phyloP scores from a whole-genome alignment of 35 echinoderm and acorn worm genomes.

The Acanthaster planci region DNA sequence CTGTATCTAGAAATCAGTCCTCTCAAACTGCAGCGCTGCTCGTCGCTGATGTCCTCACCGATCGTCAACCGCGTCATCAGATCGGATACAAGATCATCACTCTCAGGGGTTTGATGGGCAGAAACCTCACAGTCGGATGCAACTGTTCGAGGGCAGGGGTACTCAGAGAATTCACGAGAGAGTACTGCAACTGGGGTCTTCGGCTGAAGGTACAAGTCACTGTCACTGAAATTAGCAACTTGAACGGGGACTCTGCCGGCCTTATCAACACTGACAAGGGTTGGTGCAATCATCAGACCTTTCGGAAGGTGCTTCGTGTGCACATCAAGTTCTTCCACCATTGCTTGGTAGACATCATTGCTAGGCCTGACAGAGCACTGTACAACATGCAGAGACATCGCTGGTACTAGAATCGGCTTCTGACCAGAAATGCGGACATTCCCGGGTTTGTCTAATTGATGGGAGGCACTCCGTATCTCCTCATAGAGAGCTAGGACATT shows the following conservation, averaged over 20 bases:
- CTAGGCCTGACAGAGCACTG: not conserved
- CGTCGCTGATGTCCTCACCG: not conserved
- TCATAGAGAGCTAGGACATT: constrained; percentile 35
- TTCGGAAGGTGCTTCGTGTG: not conserved
- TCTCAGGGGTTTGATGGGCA: no score
- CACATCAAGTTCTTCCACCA: not conserved
- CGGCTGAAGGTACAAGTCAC: constrained; percentile 10
- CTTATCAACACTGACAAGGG: not conserved
- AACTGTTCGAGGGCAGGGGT: no score
- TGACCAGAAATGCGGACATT: not conserved
- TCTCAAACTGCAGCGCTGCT: not conserved
- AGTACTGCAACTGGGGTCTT: constrained; percentile 29
- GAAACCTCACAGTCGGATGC: no score
- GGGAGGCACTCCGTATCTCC: not conserved
- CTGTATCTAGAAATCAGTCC: not conserved
- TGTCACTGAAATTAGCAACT: constrained; percentile 44
- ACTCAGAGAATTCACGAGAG: not conserved
- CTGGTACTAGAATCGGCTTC: not conserved
- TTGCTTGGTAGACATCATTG: not conserved
- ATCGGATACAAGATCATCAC: no score
- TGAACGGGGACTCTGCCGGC: constrained; percentile 33
- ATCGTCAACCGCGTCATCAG: not conserved
- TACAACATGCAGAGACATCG: not conserved
- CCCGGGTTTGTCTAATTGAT: not conserved
- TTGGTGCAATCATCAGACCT: constrained; percentile 19